phyloP scores from a whole-genome alignment of 2,113 vertebrate genomes.

The Lanius ludovicianus region DNA sequence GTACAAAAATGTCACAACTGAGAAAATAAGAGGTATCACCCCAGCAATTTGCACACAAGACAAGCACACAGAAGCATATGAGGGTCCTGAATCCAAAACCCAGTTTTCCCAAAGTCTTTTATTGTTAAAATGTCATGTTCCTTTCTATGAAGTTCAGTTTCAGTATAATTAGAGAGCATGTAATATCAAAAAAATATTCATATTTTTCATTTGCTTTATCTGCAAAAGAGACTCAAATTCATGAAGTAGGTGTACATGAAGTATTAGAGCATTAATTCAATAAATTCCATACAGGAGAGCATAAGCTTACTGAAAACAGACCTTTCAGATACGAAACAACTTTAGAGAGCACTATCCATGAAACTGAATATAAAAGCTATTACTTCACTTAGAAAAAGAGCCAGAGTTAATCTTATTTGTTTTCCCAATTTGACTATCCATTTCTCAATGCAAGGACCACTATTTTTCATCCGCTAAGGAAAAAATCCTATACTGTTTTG shows the following conservation, averaged over 20 bases:
- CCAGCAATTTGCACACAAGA: neutral
- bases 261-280: neutral
- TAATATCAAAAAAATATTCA: neutral
- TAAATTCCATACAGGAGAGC: neutral
- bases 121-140: neutral
- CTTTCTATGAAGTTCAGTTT: neutral
- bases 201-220: neutral
- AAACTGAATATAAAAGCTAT: neutral
- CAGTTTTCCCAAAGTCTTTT: neutral
- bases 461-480: neutral
- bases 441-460: neutral
- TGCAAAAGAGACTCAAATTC: neutral
- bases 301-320: neutral
- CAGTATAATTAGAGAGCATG: neutral
- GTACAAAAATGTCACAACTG: neutral
- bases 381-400: neutral
- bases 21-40: neutral
- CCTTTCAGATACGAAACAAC: neutral
- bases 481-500: neutral
- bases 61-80: neutral
- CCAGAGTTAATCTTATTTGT: neutral
- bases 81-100: neutral
- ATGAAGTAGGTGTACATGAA: neutral
- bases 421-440: neutral
- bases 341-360: neutral